Evolutionary conservation across 2,113 vertebrate genomes (phyloP).

Genomic region (Gasterosteus aculeatus): DNA sequence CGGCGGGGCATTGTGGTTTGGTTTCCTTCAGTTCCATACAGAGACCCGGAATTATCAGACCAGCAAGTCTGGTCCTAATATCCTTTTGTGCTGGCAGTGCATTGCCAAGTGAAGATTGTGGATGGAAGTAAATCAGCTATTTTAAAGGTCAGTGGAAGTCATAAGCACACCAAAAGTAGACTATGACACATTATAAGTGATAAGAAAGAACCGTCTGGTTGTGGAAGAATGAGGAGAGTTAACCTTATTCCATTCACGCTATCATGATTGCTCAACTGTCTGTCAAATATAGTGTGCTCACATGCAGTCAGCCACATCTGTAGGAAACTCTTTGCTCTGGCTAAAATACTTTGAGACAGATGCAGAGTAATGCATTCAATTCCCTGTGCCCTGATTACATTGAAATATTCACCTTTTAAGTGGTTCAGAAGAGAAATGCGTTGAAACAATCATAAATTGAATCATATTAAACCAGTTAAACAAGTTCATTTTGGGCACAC

Average conservation of each 20-base stretch:
- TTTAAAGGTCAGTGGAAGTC: slow-evolving; percentile 79
- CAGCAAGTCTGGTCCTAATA: slow-evolving; percentile 70
- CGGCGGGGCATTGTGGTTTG: slow-evolving; percentile 48
- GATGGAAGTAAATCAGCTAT: slow-evolving; percentile 77
- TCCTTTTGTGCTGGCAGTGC: slow-evolving; percentile 74
- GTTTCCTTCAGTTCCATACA: slow-evolving; percentile 43
- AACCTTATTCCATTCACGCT: slow-evolving; percentile 77
- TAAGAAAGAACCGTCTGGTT: slow-evolving; percentile 74
- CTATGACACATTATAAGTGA: slow-evolving; percentile 71
- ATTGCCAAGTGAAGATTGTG: slow-evolving; percentile 73
- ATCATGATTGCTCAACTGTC: slow-evolving; percentile 77
- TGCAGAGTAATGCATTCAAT: background rate
- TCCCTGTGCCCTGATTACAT: background rate
- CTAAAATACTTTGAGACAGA: background rate
- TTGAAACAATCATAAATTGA: slow-evolving; percentile 2
- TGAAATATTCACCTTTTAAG: background rate
- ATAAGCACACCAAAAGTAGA: slow-evolving; percentile 72
- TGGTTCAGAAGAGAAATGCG: background rate
- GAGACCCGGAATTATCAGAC: slow-evolving; percentile 72
- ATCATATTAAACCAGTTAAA: background rate
- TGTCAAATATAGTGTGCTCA: slow-evolving; percentile 75
- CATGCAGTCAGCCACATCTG: slow-evolving; percentile 30
- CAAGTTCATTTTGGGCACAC: background rate
- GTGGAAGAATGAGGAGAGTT: slow-evolving; percentile 66
- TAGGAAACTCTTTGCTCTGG: slow-evolving; percentile 19